Base-by-base conservation (phyloP, 2,888 invertebrate genomes). In the Lamellibrachia satsuma region DNA sequence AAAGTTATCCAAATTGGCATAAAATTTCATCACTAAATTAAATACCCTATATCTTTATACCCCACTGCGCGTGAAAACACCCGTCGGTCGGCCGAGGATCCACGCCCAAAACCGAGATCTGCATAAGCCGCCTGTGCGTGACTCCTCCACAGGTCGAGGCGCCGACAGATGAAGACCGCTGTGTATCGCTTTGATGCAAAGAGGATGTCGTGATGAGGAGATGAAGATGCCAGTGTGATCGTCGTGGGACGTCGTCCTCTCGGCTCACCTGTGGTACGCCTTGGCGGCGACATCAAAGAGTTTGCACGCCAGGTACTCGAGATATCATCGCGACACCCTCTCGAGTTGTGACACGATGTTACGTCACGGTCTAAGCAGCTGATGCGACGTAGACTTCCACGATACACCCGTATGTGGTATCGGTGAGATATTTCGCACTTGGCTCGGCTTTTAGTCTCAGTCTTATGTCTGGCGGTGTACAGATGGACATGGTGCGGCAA, bases 181-280 rank as follows among this genome's bases (percentile, higher is more conserved):
- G 75, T 22, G 75, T 75, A 75, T 75, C 75, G 75, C 75, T 75
- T 75, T 75, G 75, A 75, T 75, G n/a, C 75, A n/a, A 75, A 15
- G 75, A 15, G 22, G 75, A 75, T 15, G 75, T 4, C 22, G 22
- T 22, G 75, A 75, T 75, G 75, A 75, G 22, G 75, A 75, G 75
- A 75, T 75, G 75, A 75, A 7, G 75, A 75, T n/a, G n/a, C 75
- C 75, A 6, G 22, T 75, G 75, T 22, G 75, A n/a, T 75, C 75
- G 75, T 75, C 75, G n/a, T n/a, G 75, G 75, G 75, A 75, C 75
- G 75, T n/a, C 75, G 75, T 75, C 75, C 75, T 75, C 75, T 75
- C 75, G 22, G 15, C n/a, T 0, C 75, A 75, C 75, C 75, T 75
- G 11, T 22, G 75, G 75, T 4, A 75, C 75, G n/a, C 75, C 4